Conservation (phyloP, 2,888 invertebrate genomes). For the Drosophila fungiperda region DNA sequence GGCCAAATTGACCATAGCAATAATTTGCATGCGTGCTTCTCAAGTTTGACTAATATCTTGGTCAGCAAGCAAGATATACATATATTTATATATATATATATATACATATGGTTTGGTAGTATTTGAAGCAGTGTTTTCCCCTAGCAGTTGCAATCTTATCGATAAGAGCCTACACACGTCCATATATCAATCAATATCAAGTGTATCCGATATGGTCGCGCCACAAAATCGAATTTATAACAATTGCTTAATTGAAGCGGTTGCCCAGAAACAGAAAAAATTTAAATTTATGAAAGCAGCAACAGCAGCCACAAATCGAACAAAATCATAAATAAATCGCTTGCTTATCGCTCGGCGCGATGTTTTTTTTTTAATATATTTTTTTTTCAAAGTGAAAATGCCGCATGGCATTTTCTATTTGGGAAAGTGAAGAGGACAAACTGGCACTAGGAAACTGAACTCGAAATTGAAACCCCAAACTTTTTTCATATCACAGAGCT, state of each 20-base stretch:
- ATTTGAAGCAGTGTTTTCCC: constrained; percentile 2
- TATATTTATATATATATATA: not conserved
- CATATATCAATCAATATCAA: constrained; percentile 72
- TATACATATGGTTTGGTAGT: not conserved
- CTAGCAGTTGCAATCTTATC: constrained; percentile 63
- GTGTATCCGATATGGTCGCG: constrained; percentile 50
- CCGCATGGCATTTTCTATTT: constrained; percentile 54
- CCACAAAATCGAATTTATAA: constrained; percentile 63
- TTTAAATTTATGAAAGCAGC: constrained; percentile 73
- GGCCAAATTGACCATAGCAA: constrained; percentile 74
- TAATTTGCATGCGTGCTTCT: constrained; percentile 74
- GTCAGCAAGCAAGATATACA: constrained; percentile 9
- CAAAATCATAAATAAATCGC: constrained; percentile 77
- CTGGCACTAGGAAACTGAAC: constrained; percentile 31
- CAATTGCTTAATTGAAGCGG: constrained; percentile 78
- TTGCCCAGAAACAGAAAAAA: constrained; percentile 47
- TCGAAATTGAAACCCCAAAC: constrained; percentile 28
- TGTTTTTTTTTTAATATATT: not conserved
- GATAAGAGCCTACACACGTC: constrained; percentile 30
- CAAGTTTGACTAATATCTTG: constrained; percentile 65
- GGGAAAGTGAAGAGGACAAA: constrained; percentile 47
- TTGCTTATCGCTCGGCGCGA: constrained; percentile 62
- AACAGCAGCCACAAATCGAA: constrained; percentile 59
- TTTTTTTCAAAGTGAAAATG: constrained; percentile 62
- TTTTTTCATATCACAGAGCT: constrained; percentile 41